Evolutionary conservation across 2,113 vertebrate genomes (phyloP).

Genomic region (Psilopogon haemacephalus): DNA sequence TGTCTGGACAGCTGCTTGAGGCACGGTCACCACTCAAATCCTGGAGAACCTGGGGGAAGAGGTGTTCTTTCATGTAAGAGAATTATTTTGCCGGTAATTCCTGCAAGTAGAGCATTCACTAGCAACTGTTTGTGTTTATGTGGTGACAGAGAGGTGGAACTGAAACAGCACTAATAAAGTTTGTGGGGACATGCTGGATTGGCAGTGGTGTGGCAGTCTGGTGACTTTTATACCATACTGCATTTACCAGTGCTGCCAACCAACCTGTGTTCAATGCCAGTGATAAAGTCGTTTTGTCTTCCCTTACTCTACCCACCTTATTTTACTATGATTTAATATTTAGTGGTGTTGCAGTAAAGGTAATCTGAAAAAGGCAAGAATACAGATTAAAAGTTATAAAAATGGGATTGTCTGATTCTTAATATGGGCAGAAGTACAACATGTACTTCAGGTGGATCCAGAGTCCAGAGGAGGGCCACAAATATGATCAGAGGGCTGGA

Average conservation of each 20-base stretch:
- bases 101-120: neutral
- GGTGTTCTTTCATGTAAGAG: neutral
- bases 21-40: accelerated
- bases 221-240: neutral
- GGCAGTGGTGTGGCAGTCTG: neutral
- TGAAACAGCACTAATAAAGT: neutral
- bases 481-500: no score
- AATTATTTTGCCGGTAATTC: neutral
- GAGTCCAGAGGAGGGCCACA: no score
- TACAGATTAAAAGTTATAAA: neutral
- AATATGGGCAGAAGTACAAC: neutral
- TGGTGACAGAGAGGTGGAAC: neutral
- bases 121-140: neutral
- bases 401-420: neutral
- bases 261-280: neutral
- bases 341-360: neutral
- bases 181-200: neutral
- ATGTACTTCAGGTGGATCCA: no score
- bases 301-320: neutral
- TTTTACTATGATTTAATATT: neutral
- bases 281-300: neutral
- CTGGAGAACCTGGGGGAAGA: neutral
- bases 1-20: accelerated
- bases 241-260: neutral
- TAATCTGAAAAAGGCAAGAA: neutral